Base-by-base conservation (phyloP, 2,113 vertebrate species). In the Rhinolophus sinicus region DNA sequence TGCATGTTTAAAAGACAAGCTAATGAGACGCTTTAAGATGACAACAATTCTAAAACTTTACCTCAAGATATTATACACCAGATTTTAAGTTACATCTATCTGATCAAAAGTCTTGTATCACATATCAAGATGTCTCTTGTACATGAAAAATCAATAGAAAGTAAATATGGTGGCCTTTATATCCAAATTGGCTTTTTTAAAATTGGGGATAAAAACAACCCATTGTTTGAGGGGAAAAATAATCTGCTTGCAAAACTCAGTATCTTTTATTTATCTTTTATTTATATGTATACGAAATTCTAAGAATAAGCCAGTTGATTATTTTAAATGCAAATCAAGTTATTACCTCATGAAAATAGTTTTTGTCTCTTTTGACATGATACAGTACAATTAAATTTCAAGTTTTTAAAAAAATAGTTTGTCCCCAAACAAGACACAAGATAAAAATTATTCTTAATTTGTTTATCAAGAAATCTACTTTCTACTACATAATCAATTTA, bases 401-500 rank as follows among this genome's bases (percentile, higher is more conserved):
- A 47, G 83, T 40, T 78, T 93, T 30, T 30, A 18, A 60, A 44
- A 70, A 21, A 52, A 85, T 78, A 77, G 56, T 87, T 82, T 75
- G 1, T 87, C 52, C 58, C 75, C 35, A 95, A 86, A 73, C 64
- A 38, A 96, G 69, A 92, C 22, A 52, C 10, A 69, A 28, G 6
- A 72, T 85, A 92, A 86, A 83, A 93, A 82, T 94, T 80, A 88
- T 78, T 84, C 80, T 94, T 87, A 88, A 87, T 24, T 83, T 95
- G 15, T 72, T 88, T 88, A 64, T 85, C 33, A 77, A 64, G 62
- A 96, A 96, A 90, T 78, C 70, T 81, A 16, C 16, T 85, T 94
- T 83, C 64, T 94, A 4, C 22, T 56, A 81, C 26, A 84, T 64
- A 88, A 75, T 72, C 54, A 93, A 77, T 50, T 70, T 88, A 94